Conservation (phyloP, 2,888 invertebrate species). For the Carpatolechia fugitivella region DNA sequence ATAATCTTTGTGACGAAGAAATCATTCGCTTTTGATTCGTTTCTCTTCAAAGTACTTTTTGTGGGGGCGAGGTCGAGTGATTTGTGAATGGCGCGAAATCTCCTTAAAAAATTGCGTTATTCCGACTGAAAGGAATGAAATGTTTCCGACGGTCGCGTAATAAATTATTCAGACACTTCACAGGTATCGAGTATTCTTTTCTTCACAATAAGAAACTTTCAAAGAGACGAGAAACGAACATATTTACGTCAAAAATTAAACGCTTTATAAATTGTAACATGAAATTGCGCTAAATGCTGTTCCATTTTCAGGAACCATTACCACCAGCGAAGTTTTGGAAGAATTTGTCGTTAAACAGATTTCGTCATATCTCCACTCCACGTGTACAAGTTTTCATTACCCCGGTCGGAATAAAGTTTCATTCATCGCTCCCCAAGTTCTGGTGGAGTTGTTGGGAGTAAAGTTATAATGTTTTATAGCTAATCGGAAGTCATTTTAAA, state of each 20-base stretch:
- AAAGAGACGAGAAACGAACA: background rate
- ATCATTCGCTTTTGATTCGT: constrained; percentile 15
- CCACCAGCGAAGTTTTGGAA: background rate
- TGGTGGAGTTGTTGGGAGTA: constrained; percentile 5
- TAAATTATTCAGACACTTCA: constrained; percentile 32
- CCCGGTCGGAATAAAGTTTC: constrained; percentile 7
- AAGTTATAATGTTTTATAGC: constrained; percentile 24
- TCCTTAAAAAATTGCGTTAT: constrained; percentile 27
- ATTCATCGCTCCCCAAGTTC: constrained; percentile 1
- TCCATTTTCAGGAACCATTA: background rate
- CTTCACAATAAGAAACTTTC: background rate
- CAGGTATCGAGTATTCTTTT: constrained; percentile 15
- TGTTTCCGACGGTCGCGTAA: constrained; percentile 30
- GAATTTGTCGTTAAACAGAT: constrained; percentile 9
- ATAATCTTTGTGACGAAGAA: constrained; percentile 30
- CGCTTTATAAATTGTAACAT: background rate
- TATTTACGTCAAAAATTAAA: background rate
- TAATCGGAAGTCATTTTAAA: constrained; percentile 24
- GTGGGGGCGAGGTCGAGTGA: constrained; percentile 20
- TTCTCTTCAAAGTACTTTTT: constrained; percentile 10
- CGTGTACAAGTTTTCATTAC: constrained; percentile 10
- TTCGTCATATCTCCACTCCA: constrained; percentile 6
- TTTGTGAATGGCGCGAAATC: constrained; percentile 29
- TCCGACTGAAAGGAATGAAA: constrained; percentile 23
- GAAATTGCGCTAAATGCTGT: background rate